Evolutionary conservation across 2,888 invertebrate genomes (phyloP).

Genomic region (Dryococelus australis): DNA sequence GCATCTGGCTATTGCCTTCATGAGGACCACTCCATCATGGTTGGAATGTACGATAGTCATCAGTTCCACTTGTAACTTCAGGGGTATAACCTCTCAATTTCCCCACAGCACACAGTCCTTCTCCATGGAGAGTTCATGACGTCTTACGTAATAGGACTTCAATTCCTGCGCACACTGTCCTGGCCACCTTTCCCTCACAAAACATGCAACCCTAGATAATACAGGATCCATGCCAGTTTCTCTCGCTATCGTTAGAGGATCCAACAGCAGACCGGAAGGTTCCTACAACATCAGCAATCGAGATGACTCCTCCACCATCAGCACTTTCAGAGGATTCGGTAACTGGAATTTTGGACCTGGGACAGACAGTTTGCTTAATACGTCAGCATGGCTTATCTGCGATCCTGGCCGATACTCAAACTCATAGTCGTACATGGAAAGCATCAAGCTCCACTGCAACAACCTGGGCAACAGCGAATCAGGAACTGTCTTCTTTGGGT

Average conservation of each 20-base stretch:
- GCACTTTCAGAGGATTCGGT: neutral
- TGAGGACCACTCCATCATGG: constrained; percentile 1
- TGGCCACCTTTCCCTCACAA: neutral
- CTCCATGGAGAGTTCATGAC: neutral
- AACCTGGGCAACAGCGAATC: constrained; percentile 29
- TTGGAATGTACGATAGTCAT: neutral
- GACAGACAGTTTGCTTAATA: constrained; percentile 37
- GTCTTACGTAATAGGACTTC: neutral
- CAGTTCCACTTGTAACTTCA: constrained; percentile 20
- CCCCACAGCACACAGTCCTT: constrained; percentile 46
- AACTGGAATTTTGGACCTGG: neutral
- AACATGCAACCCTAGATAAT: neutral
- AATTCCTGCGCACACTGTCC: too few species aligned
- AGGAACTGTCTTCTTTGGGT: constrained; percentile 44
- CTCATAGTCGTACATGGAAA: constrained; percentile 18
- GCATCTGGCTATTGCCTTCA: constrained; percentile 36
- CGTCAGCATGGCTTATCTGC: constrained; percentile 33
- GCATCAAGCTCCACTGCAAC: constrained; percentile 23
- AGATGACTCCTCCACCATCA: neutral
- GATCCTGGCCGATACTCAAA: neutral
- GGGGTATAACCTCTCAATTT: constrained; percentile 45
- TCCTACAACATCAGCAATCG: neutral
- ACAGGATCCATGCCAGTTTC: neutral
- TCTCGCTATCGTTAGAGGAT: neutral
- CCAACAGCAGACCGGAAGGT: neutral